Conservation (phyloP, 2,888 invertebrate species). For the Xylota sylvarum region DNA sequence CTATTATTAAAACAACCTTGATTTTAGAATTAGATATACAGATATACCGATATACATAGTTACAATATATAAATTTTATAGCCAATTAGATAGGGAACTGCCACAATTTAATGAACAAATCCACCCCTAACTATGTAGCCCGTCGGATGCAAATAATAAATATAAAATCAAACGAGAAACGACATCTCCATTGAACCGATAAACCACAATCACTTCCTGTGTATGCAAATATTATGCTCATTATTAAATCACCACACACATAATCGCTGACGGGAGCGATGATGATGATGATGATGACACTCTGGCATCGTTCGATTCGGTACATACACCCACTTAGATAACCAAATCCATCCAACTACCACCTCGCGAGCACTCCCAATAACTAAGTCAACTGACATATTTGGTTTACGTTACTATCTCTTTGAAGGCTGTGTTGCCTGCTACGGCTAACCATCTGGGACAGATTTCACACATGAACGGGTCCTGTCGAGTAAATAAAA, state of each 20-base stretch:
- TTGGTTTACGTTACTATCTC: conserved; percentile 19
- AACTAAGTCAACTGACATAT: conserved; percentile 28
- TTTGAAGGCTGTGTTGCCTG: conserved; percentile 8
- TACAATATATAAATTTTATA: background rate
- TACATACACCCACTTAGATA: conserved; percentile 4
- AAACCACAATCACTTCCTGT: conserved; percentile 42
- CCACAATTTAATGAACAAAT: background rate
- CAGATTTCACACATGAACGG: conserved; percentile 62
- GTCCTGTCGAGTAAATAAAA: conserved; percentile 35
- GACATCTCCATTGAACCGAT: conserved; percentile 52
- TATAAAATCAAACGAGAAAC: conserved; percentile 18
- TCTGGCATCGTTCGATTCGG: background rate
- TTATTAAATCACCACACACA: conserved; percentile 38
- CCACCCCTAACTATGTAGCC: background rate
- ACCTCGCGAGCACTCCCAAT: background rate
- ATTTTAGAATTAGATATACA: background rate
- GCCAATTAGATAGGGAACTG: background rate
- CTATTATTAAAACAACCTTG: background rate
- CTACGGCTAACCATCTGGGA: conserved; percentile 47
- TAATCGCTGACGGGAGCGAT: conserved; percentile 33
- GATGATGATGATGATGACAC: conserved; percentile 20
- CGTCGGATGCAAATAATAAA: background rate
- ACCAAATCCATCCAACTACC: background rate
- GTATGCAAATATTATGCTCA: conserved; percentile 58
- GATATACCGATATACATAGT: too few relatives aligned